Evolutionary conservation across 1,140 invertebrate species (phyloP).

Genomic region (Cepaea nemoralis): DNA sequence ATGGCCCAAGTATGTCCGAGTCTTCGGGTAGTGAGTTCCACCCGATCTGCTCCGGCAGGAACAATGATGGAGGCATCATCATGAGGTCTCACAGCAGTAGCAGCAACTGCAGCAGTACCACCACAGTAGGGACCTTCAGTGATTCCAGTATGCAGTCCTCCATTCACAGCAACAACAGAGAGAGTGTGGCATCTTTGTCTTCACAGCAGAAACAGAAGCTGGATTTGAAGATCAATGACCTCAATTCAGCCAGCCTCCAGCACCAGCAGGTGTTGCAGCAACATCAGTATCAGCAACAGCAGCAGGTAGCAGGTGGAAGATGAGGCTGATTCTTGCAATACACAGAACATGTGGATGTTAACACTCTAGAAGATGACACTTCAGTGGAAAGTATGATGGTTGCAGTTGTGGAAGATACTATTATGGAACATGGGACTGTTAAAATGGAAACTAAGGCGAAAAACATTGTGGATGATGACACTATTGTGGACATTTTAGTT

Average conservation of each 20-base stretch:
- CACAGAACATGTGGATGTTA: no score
- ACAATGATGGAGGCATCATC: neutral
- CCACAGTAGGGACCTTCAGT: conserved; percentile 14
- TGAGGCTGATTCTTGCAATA: no score
- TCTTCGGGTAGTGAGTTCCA: conserved; percentile 47
- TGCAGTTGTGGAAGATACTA: no score
- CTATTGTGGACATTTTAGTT: no score
- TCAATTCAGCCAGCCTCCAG: conserved; percentile 33
- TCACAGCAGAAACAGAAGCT: conserved; percentile 28
- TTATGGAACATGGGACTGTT: no score
- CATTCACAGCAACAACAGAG: conserved; percentile 44
- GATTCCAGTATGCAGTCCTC: conserved; percentile 39
- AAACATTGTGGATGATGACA: no score
- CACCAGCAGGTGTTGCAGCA: conserved; percentile 13
- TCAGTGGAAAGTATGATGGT: no score
- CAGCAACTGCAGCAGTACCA: neutral
- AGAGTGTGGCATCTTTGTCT: conserved; percentile 26
- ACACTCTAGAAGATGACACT: no score
- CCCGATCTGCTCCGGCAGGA: conserved; percentile 39
- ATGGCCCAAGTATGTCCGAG: conserved; percentile 9
- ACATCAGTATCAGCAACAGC: conserved; percentile 22
- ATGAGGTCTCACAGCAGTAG: conserved; percentile 27
- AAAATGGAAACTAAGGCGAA: no score
- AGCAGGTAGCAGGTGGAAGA: conserved; percentile 40
- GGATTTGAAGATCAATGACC: conserved; percentile 45